These are phyloP conservation scores for Pseudoatta argentina DNA, from an alignment of 1,140 invertebrate species.

Conservation along the genomic window DNA sequence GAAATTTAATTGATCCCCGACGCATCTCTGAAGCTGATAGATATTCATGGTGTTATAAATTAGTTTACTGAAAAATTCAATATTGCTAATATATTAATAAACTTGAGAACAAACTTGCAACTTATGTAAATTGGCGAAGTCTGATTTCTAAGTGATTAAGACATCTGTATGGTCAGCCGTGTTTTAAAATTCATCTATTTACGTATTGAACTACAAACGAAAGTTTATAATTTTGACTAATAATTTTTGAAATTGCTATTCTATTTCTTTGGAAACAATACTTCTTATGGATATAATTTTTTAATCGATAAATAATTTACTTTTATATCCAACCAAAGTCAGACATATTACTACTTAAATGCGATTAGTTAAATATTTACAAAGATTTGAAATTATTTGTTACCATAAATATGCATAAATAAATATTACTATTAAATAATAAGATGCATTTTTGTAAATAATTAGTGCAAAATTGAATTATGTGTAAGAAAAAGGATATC, in stretches of 20 bases:
- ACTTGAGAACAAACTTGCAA: not conserved
- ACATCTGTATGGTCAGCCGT: slow-evolving; percentile 7
- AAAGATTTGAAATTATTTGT: not conserved
- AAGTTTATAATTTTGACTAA: not conserved
- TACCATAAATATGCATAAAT: not conserved
- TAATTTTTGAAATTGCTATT: not conserved
- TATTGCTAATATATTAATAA: slow-evolving; percentile 27
- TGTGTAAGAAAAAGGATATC: not conserved
- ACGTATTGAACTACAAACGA: not conserved
- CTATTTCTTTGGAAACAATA: not conserved
- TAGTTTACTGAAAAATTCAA: slow-evolving; percentile 45
- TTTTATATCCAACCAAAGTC: not conserved
- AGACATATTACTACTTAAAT: not conserved
- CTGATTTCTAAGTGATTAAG: not conserved
- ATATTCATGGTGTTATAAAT: slow-evolving; percentile 50
- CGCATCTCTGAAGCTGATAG: slow-evolving; percentile 11
- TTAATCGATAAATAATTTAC: not conserved
- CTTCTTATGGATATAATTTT: not conserved
- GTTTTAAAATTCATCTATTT: not conserved
- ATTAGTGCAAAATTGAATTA: slow-evolving; percentile 7
- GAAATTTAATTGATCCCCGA: slow-evolving; percentile 42
- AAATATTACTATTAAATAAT: not conserved
- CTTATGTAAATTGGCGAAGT: not conserved
- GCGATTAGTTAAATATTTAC: not conserved
- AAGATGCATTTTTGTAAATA: not conserved